Percentiles rank a stretch among this genome's conserved stretches.
These are phyloP conservation scores for Conistra vaccinii DNA, from an alignment of 2,888 invertebrate species.

Conservation along the genomic window DNA sequence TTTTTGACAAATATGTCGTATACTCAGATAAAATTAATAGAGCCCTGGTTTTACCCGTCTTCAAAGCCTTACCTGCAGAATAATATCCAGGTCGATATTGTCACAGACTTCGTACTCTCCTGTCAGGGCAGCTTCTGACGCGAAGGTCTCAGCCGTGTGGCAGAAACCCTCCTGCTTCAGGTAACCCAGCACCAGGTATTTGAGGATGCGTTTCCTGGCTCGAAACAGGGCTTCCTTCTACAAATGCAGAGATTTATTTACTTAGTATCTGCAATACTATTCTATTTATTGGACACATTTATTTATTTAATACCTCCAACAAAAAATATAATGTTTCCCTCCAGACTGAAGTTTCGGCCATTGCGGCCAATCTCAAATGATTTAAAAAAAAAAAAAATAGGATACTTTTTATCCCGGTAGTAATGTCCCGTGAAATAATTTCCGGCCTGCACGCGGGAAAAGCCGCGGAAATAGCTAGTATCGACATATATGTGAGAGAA, in stretches of 20 bases:
- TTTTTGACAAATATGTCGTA: neutral
- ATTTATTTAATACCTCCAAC: no score
- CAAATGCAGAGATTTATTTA: neutral
- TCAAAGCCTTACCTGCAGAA: slow-evolving; percentile 91
- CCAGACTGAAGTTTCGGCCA: neutral
- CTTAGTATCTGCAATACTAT: neutral
- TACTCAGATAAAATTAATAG: neutral
- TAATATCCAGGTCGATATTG: slow-evolving; percentile 96
- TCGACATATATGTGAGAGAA: neutral
- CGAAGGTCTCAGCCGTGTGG: slow-evolving; percentile 92
- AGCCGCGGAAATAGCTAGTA: neutral
- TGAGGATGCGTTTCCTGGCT: slow-evolving; percentile 84
- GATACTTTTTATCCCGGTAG: neutral
- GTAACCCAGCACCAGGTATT: slow-evolving; percentile 92
- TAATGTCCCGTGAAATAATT: neutral
- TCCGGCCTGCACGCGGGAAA: neutral
- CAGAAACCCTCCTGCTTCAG: slow-evolving; percentile 92
- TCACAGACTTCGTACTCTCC: slow-evolving; percentile 95
- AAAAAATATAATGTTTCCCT: neutral
- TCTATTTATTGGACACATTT: no score
- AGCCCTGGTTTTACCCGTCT: neutral
- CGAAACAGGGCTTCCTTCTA: slow-evolving; percentile 87
- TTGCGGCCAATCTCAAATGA: no score
- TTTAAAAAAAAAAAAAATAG: no score
- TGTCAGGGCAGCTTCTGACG: slow-evolving; percentile 93